Evolutionary conservation across 2,797 vertebrate genomes (phyloP).

Genomic region (Anabacerthia variegaticeps): DNA sequence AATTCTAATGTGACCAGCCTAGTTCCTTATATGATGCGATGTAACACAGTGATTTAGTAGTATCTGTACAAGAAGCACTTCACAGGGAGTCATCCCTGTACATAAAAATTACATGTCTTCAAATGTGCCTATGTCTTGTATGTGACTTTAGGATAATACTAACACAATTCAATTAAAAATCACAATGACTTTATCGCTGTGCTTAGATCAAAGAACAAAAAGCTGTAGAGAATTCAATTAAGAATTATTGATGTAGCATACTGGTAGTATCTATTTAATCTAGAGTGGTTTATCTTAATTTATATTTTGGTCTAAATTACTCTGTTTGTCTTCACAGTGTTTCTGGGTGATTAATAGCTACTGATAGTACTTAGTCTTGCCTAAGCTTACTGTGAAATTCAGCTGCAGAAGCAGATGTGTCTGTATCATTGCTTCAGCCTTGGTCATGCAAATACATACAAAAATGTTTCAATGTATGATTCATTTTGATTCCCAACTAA

Average conservation of each 20-base stretch:
- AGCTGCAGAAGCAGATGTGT: neutral
- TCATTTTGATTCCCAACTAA: neutral
- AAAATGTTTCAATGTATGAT: neutral
- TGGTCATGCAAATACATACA: neutral
- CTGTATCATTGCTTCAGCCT: neutral
- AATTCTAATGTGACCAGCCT: neutral
- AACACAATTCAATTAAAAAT: slow-evolving; percentile 64
- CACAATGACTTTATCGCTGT: slow-evolving; percentile 56
- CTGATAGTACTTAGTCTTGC: neutral
- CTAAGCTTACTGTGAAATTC: neutral
- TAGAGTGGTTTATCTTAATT: slow-evolving; percentile 57
- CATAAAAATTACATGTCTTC: neutral
- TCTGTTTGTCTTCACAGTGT: neutral
- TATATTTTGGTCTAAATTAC: slow-evolving; percentile 46
- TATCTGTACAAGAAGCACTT: neutral
- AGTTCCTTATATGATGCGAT: neutral
- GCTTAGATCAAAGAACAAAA: slow-evolving; percentile 60
- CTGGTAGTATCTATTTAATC: slow-evolving; percentile 40
- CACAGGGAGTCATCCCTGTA: neutral
- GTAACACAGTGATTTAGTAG: neutral
- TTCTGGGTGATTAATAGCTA: neutral
- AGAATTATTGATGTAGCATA: slow-evolving; percentile 58
- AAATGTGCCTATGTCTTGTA: neutral
- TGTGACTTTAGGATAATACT: slow-evolving; percentile 6
- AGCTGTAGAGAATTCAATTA: slow-evolving; percentile 52